Percentiles rank a stretch among this genome's conserved stretches.
These are phyloP conservation scores for Rhagonycha fulva DNA, from an alignment of 2,888 invertebrate species.

Conservation along the genomic window DNA sequence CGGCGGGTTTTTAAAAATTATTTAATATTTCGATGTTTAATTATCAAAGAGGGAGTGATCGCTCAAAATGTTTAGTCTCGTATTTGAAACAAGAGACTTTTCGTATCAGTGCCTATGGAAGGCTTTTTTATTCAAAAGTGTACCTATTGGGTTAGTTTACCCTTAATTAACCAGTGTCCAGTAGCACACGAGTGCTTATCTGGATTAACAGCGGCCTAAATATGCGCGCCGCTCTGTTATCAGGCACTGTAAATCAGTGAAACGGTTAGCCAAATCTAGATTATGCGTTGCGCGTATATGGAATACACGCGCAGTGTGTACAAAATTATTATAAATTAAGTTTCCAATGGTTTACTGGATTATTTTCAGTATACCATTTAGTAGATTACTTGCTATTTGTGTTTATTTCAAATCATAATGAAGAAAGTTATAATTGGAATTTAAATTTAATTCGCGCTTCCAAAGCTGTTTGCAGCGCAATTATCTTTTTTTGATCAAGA, in stretches of 20 bases:
- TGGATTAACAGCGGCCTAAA: slow-evolving; percentile 30
- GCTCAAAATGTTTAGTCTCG: slow-evolving; percentile 4
- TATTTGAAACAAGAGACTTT: slow-evolving; percentile 10
- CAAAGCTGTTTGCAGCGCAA: slow-evolving; percentile 1
- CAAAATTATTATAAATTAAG: slow-evolving; percentile 27
- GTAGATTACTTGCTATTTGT: slow-evolving; percentile 23
- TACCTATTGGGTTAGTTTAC: slow-evolving; percentile 29
- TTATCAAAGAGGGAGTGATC: not conserved
- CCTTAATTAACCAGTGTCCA: slow-evolving; percentile 30
- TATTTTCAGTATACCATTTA: slow-evolving; percentile 26
- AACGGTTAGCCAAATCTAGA: slow-evolving; percentile 28
- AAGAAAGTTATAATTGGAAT: slow-evolving; percentile 27
- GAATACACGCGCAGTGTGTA: slow-evolving; percentile 19
- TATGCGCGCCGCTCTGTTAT: slow-evolving; percentile 27
- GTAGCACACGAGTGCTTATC: slow-evolving; percentile 30
- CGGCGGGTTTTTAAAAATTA: not conserved
- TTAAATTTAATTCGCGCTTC: slow-evolving; percentile 21
- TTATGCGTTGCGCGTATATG: slow-evolving; percentile 28
- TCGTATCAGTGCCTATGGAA: slow-evolving; percentile 10
- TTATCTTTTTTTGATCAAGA: slow-evolving; percentile 18
- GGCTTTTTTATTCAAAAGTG: slow-evolving; percentile 20
- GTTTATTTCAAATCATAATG: slow-evolving; percentile 21
- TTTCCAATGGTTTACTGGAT: slow-evolving; percentile 24
- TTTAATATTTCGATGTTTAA: not conserved
- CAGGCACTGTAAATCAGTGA: slow-evolving; percentile 28